Percentiles rank a stretch among this genome's conserved stretches.
phyloP scores from a whole-genome alignment of 2,797 vertebrate species.

The Enteromius argenteus region DNA sequence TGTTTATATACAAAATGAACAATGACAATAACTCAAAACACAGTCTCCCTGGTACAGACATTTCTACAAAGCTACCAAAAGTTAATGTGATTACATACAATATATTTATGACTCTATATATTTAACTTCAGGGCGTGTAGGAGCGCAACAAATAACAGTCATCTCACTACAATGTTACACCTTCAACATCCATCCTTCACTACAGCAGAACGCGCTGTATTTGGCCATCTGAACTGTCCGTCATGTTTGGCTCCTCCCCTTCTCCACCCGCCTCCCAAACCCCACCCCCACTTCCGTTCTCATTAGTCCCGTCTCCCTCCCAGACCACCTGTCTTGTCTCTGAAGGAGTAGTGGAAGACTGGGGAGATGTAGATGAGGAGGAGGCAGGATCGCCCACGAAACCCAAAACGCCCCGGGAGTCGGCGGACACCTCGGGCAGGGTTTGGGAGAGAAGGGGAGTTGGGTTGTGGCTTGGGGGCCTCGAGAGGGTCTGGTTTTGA shows the following conservation, averaged over 20 bases:
- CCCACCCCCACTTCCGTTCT: constrained; percentile 50
- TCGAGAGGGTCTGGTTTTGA: constrained; percentile 68
- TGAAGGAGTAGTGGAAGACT: constrained; percentile 62
- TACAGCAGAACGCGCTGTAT: constrained; percentile 72
- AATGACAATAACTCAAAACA: constrained; percentile 41
- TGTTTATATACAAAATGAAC: constrained; percentile 75
- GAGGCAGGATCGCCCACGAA: constrained; percentile 56
- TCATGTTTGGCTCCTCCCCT: constrained; percentile 63
- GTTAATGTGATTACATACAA: constrained; percentile 70
- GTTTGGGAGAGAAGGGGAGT: constrained; percentile 55
- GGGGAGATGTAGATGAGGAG: constrained; percentile 61
- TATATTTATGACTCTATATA: constrained; percentile 74
- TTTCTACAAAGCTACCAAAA: constrained; percentile 78
- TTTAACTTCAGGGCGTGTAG: constrained; percentile 64
- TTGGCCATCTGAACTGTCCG: constrained; percentile 67
- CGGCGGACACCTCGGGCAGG: constrained; percentile 33
- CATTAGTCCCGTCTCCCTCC: constrained; percentile 63
- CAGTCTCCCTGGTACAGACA: constrained; percentile 73
- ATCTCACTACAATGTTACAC: constrained; percentile 9
- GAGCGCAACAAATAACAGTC: constrained; percentile 57
- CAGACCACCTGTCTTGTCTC: constrained; percentile 70
- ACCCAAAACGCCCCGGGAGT: constrained; percentile 66
- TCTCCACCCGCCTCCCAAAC: constrained; percentile 63
- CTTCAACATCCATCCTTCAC: constrained; percentile 34
- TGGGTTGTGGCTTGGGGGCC: constrained; percentile 3